A percentile compares a stretch with the other conserved stretches of the same genome.
These are phyloP conservation scores for Tethea ocularis DNA, from an alignment of 2,888 invertebrate genomes.

Conservation along the genomic window DNA sequence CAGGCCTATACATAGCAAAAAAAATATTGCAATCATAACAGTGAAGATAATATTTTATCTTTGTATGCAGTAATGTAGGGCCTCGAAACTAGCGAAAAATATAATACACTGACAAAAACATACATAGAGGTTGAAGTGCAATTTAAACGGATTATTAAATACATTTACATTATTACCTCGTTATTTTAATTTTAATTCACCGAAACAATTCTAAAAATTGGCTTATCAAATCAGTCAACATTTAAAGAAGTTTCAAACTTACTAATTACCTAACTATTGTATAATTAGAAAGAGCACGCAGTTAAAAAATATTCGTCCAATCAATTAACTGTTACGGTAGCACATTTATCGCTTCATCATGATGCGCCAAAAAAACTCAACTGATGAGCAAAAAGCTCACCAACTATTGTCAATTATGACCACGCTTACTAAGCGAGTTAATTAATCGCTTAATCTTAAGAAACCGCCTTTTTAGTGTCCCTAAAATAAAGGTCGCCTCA, in stretches of 20 bases:
- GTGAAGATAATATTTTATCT: constrained; percentile 26
- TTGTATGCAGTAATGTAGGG: constrained; percentile 25
- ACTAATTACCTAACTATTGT: neutral
- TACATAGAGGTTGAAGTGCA: neutral
- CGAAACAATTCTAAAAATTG: neutral
- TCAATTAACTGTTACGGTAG: neutral
- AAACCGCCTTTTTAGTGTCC: constrained; percentile 1
- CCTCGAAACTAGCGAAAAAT: constrained; percentile 15
- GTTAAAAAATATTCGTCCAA: neutral
- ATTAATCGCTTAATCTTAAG: neutral
- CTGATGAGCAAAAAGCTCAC: neutral
- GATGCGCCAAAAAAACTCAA: neutral
- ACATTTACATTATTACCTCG: neutral
- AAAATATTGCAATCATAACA: constrained; percentile 28
- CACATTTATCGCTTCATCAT: neutral
- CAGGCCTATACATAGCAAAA: too few species aligned
- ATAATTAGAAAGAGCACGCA: neutral
- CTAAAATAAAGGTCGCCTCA: constrained; percentile 17
- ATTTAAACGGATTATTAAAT: neutral
- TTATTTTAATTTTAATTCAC: neutral
- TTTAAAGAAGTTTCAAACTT: neutral
- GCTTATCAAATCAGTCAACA: neutral
- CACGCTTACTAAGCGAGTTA: neutral
- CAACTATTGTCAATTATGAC: neutral
- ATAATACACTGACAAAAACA: neutral